These are phyloP conservation scores for Lynx canadensis DNA, from an alignment of 2,113 vertebrate genomes.

Conservation along the genomic window DNA sequence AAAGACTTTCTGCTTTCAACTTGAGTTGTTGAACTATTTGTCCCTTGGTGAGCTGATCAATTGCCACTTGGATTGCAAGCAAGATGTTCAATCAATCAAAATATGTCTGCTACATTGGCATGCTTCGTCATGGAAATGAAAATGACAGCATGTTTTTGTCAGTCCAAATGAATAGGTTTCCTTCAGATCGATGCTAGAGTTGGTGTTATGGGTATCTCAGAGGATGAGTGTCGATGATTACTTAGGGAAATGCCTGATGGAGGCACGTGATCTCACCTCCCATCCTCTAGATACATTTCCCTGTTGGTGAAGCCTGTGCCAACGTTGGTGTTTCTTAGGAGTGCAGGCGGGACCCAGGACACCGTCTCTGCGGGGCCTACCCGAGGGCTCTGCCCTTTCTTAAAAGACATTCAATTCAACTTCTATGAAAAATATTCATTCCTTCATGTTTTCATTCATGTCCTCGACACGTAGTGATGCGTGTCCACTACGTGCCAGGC, in stretches of 20 bases:
- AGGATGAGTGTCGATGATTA: conserved; percentile 10
- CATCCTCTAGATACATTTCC: neutral
- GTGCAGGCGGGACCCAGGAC: neutral
- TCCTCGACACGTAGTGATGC: neutral
- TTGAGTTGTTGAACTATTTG: conserved; percentile 38
- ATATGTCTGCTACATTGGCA: conserved; percentile 67
- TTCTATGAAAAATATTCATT: neutral
- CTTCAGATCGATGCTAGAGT: conserved; percentile 65
- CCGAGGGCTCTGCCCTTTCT: neutral
- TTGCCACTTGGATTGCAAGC: conserved; percentile 43
- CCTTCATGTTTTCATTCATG: neutral
- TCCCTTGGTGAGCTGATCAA: conserved; percentile 52
- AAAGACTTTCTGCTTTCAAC: conserved; percentile 39
- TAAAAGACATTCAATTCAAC: neutral
- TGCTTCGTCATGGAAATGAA: conserved; percentile 75
- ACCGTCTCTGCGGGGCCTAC: neutral
- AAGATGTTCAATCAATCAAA: conserved; percentile 58
- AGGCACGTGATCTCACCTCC: neutral
- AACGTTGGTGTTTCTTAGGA: neutral
- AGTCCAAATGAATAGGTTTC: conserved; percentile 62
- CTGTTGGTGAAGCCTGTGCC: neutral
- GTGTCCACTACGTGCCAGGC: neutral
- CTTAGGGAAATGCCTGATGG: conserved; percentile 44
- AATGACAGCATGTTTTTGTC: conserved; percentile 78
- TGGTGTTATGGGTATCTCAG: conserved; percentile 21